A percentile compares a stretch with the other conserved stretches of the same genome.
Conservation (phyloP, 2,888 invertebrate genomes). For the Cataglyphis altisquamis region DNA sequence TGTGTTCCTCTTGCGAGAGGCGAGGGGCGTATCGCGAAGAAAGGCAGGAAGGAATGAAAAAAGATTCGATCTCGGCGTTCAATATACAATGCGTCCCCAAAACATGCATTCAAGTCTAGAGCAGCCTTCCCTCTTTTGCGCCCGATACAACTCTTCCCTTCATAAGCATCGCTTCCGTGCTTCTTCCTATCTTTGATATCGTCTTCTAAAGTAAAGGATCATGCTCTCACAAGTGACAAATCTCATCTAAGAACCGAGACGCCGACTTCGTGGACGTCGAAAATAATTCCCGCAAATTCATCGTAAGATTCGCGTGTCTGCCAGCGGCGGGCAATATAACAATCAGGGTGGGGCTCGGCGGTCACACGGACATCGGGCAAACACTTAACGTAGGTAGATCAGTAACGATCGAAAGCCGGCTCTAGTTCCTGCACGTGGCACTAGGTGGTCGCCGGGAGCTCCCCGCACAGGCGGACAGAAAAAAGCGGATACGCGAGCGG, state of each 20-base stretch:
- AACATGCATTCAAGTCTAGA: conserved; percentile 1
- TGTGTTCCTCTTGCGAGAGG: background rate
- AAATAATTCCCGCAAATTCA: conserved; percentile 22
- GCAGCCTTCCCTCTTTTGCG: background rate
- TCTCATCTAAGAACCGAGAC: background rate
- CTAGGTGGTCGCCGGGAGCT: conserved; percentile 74
- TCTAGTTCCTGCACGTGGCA: conserved; percentile 74
- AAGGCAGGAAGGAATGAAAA: conserved; percentile 7
- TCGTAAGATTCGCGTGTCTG: conserved; percentile 29
- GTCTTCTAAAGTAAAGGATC: background rate
- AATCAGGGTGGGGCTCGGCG: conserved; percentile 74
- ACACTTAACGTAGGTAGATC: conserved; percentile 77
- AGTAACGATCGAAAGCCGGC: conserved; percentile 77
- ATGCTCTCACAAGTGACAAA: background rate
- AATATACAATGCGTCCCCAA: conserved; percentile 20
- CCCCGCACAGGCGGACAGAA: conserved; percentile 59
- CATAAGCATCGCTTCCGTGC: background rate
- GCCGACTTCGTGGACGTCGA: conserved; percentile 29
- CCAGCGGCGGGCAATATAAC: conserved; percentile 47
- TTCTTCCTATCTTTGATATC: background rate
- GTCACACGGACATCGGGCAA: conserved; percentile 71
- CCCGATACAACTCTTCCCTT: background rate
- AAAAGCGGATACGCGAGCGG: conserved; percentile 56
- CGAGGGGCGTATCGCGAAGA: background rate
- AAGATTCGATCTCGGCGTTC: conserved; percentile 22